These are phyloP conservation scores for Pyralis farinalis DNA, from an alignment of 2,888 invertebrate genomes.

Conservation along the genomic window DNA sequence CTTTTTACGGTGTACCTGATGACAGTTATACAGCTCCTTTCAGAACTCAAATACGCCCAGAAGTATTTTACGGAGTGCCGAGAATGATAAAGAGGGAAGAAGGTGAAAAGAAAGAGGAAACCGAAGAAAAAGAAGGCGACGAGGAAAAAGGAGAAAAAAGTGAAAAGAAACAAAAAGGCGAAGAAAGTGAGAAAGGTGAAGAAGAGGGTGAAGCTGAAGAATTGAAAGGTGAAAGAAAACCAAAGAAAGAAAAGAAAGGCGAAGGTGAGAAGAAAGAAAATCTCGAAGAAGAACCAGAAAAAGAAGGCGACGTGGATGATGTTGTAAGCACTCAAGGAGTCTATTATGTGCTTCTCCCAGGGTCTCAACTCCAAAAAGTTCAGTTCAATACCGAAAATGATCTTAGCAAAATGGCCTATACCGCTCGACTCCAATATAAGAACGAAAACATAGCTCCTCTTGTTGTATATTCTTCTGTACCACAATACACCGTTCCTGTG, in stretches of 20 bases:
- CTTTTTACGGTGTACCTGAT: conserved; percentile 61
- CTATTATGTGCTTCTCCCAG: conserved; percentile 84
- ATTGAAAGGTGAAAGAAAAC: conserved; percentile 13
- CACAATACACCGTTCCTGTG: conserved; percentile 39
- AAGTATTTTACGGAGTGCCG: conserved; percentile 50
- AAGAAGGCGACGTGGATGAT: conserved; percentile 39
- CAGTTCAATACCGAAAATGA: conserved; percentile 79
- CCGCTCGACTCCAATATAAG: conserved; percentile 82
- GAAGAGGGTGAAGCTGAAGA: conserved; percentile 10
- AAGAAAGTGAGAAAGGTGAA: conserved; percentile 11
- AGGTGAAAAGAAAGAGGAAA: conserved; percentile 12
- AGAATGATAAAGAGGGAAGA: conserved; percentile 8
- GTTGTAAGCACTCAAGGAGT: conserved; percentile 71
- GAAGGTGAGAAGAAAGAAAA: conserved; percentile 36
- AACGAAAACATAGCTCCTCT: conserved; percentile 83
- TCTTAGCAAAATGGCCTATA: conserved; percentile 82
- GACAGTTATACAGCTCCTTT: conserved; percentile 65
- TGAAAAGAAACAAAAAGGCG: conserved; percentile 10
- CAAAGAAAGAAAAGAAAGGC: conserved; percentile 29
- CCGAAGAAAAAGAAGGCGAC: conserved; percentile 19
- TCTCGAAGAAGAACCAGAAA: conserved; percentile 44
- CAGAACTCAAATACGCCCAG: conserved; percentile 52
- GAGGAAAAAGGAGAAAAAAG: conserved; percentile 5
- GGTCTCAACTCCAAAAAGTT: conserved; percentile 82
- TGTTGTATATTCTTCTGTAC: conserved; percentile 78